Evolutionary conservation across 2,888 invertebrate species (phyloP), one percentile per base, ranked within the genome.

Genomic region (Pheosia tremula): DNA sequence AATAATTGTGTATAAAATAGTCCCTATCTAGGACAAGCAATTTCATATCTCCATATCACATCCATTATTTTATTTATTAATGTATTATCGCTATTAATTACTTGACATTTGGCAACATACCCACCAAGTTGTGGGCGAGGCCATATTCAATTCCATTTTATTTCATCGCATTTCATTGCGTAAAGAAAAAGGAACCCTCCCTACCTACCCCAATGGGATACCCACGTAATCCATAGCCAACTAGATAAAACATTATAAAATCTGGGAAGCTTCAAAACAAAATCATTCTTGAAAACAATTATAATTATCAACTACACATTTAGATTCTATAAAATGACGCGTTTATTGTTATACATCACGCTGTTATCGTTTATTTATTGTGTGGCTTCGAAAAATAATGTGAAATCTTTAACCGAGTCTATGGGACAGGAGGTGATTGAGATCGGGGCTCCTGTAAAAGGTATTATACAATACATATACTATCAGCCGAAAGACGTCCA

Each of bases 341-440:
- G 77, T 58, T 47, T 68, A 5, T 11, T 73, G 7, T 37, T 63
- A 11, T 2, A 70, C 4, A 45, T 77, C 0, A 1, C 73, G 53
- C 38, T 81, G 1, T 57, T 76, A 5, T 58, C 71, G 4, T 50
- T 78, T 3, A 10, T 82, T 3, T 74, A 61, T 9, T 61, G 65
- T 6, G 81, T 79, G 5, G 58, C 66, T 0, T 67, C 78, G 2
- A 89, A 82, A 58, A 84, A 68, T 5, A 77, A 75, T 62, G 69
- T 81, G 0, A 87, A 82, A 38, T 63, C 84, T 0, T 58, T 90
- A 0, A 89, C 90, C 0, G 89, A 91, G 7, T 83, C 87, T 0
- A 60, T 85, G 74, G 92, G 91, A 0, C 90, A 88, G 56, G 92
- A 93, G 43, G 79, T 93, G 0, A 93, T 93, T 0, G 92, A 92